phyloP scores from a whole-genome alignment of 2,797 vertebrate genomes.

The Syndactyla subalaris region DNA sequence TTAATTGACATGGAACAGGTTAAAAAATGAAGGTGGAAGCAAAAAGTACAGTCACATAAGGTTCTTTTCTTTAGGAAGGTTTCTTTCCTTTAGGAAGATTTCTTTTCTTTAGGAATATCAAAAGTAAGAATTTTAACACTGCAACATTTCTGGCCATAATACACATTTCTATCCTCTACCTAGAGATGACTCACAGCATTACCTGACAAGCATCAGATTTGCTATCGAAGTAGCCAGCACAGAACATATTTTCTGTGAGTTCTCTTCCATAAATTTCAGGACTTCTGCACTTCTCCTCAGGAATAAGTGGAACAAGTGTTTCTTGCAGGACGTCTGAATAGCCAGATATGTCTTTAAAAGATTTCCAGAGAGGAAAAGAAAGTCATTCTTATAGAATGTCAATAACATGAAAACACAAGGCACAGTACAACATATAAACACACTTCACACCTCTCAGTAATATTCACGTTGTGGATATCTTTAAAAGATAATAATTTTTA shows the following conservation, averaged over 20 bases:
- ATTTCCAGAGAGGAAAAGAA: neutral
- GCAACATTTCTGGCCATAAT: neutral
- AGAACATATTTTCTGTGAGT: slow-evolving; percentile 90
- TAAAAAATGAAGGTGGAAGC: neutral
- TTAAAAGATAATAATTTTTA: neutral
- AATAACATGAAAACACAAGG: neutral
- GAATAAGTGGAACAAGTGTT: slow-evolving; percentile 81
- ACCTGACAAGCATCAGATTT: slow-evolving; percentile 93
- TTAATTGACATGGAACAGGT: neutral
- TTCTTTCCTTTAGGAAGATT: neutral
- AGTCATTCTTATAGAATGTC: neutral
- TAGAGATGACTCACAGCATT: slow-evolving; percentile 1
- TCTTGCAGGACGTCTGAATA: slow-evolving; percentile 86
- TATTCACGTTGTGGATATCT: neutral
- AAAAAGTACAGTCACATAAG: neutral
- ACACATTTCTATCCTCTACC: neutral
- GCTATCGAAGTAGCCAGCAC: slow-evolving; percentile 84
- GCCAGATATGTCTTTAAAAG: slow-evolving; percentile 74
- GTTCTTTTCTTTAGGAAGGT: neutral
- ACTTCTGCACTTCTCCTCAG: slow-evolving; percentile 82
- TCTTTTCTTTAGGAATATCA: neutral
- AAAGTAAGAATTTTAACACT: neutral
- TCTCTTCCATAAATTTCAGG: slow-evolving; percentile 88
- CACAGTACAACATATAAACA: neutral
- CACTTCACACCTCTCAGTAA: neutral